These are phyloP conservation scores for Chiroxiphia lanceolata DNA, from an alignment of 2,797 vertebrate genomes.

Conservation along the genomic window DNA sequence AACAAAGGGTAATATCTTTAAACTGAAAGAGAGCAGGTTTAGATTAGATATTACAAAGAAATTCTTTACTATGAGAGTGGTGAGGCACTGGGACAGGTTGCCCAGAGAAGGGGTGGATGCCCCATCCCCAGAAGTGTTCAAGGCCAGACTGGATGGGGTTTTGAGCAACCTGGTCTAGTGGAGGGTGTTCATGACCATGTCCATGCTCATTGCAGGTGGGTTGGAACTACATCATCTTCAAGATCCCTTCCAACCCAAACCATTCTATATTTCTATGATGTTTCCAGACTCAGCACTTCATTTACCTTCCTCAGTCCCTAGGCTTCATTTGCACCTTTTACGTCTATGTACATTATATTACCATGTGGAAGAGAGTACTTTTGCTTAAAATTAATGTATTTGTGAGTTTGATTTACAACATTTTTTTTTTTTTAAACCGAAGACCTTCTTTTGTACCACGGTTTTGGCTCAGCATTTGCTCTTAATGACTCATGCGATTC, in stretches of 20 bases:
- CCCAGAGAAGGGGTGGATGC: neutral
- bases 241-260: neutral
- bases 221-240: neutral
- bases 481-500: rapidly evolving
- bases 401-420: neutral
- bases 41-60: neutral
- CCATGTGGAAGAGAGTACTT: neutral
- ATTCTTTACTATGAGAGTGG: neutral
- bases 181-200: neutral
- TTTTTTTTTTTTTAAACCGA: neutral
- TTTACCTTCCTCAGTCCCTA: neutral
- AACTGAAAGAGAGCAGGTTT: neutral
- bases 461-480: neutral
- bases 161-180: neutral
- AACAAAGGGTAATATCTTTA: neutral
- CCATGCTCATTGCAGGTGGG: rapidly evolving
- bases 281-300: neutral
- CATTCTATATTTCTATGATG: neutral
- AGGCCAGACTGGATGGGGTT: neutral
- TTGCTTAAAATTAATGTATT: neutral
- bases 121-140: neutral
- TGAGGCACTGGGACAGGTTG: neutral
- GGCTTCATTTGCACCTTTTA: neutral
- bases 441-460: neutral
- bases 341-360: rapidly evolving